phyloP scores from a whole-genome alignment of 2,888 invertebrate species.

The Bombyx huttoni region DNA sequence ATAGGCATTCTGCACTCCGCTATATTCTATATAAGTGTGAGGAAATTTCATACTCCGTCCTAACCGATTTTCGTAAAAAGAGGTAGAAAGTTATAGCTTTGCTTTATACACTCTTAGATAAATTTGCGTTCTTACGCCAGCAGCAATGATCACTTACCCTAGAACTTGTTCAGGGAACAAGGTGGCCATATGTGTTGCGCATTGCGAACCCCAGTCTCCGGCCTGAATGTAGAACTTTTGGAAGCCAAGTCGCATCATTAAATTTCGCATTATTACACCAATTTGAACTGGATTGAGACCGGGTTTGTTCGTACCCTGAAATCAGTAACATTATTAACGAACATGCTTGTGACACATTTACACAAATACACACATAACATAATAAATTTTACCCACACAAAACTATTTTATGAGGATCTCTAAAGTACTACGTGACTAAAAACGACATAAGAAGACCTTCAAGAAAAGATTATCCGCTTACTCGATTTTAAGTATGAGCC shows the following conservation, averaged over 20 bases:
- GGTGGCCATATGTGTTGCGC: conserved; percentile 72
- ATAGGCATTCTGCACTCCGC: too few species aligned
- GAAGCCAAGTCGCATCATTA: conserved; percentile 81
- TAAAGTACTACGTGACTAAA: neutral
- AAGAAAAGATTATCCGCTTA: too few species aligned
- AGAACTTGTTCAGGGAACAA: conserved; percentile 74
- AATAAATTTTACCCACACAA: too few species aligned
- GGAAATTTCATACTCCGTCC: too few species aligned
- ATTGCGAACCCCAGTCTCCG: conserved; percentile 84
- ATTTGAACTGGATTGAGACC: conserved; percentile 74
- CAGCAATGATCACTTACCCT: conserved; percentile 30
- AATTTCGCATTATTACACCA: conserved; percentile 74
- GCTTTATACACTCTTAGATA: too few species aligned
- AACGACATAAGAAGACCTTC: neutral
- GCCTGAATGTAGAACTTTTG: conserved; percentile 80
- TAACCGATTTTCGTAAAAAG: too few species aligned
- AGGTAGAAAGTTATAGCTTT: too few species aligned
- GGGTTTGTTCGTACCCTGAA: conserved; percentile 69
- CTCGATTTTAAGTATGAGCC: too few species aligned
- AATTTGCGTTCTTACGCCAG: too few species aligned
- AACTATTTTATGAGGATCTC: too few species aligned
- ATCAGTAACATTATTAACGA: conserved; percentile 3
- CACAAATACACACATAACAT: too few species aligned
- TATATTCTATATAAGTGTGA: too few species aligned
- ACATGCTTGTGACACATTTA: neutral